Evolutionary conservation across 2,113 vertebrate genomes (phyloP).

Genomic region (Lasiurus borealis): DNA sequence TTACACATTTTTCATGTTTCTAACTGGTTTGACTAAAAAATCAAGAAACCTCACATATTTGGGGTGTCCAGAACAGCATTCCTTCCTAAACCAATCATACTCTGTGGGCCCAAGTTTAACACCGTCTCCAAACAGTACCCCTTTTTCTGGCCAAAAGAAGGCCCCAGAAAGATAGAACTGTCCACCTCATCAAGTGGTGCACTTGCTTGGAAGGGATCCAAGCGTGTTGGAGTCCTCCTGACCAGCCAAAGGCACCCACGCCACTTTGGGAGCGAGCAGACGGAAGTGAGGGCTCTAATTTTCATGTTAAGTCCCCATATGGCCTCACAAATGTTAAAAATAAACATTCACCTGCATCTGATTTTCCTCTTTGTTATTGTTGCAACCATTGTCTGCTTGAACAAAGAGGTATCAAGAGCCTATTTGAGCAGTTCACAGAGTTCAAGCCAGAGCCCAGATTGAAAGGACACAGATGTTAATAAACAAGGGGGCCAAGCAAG

Average conservation of each 20-base stretch:
- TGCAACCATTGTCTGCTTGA: constrained; percentile 71
- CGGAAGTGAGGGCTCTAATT: constrained; percentile 59
- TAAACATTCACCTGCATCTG: constrained; percentile 82
- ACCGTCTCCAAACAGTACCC: constrained; percentile 30
- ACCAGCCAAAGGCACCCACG: constrained; percentile 22
- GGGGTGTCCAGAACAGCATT: neutral
- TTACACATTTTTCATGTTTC: neutral
- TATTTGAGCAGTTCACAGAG: constrained; percentile 60
- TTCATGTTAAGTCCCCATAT: constrained; percentile 77
- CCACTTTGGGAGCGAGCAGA: constrained; percentile 37
- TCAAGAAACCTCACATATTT: neutral
- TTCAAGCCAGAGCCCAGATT: constrained; percentile 60
- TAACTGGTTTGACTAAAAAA: neutral
- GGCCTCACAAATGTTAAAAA: constrained; percentile 80
- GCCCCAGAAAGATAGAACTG: constrained; percentile 39
- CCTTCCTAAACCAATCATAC: neutral
- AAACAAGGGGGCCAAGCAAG: constrained; percentile 56
- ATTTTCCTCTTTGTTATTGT: constrained; percentile 75
- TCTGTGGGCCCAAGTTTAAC: neutral
- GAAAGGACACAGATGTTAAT: constrained; percentile 71
- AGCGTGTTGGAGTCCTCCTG: neutral
- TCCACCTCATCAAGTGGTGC: neutral
- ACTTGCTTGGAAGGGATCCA: constrained; percentile 50
- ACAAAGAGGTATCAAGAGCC: constrained; percentile 76
- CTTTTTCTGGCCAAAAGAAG: constrained; percentile 57